phyloP scores from a whole-genome alignment of 2,797 vertebrate genomes.

The Simalia tracyae region DNA sequence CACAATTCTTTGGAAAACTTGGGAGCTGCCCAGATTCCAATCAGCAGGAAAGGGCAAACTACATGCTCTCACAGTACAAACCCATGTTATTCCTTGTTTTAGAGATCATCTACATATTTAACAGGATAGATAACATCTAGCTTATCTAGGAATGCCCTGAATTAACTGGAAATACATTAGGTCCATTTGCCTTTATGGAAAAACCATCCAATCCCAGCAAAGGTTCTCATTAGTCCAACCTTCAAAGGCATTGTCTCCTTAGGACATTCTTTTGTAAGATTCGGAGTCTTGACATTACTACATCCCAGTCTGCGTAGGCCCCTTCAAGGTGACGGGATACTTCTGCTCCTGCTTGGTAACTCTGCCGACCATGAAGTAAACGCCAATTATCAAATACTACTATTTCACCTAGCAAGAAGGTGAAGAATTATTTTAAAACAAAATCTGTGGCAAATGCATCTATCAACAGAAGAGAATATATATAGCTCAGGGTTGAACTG shows the following conservation, averaged over 20 bases:
- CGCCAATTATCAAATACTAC: constrained; percentile 95
- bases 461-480: too few relatives aligned
- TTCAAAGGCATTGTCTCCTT: constrained; percentile 54
- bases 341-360: constrained; percentile 69
- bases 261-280: constrained; percentile 75
- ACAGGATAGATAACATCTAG: not conserved
- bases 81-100: not conserved
- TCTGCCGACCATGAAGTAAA: constrained; percentile 84
- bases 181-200: not conserved
- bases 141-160: not conserved
- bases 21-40: not conserved
- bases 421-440: not conserved
- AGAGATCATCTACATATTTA: not conserved
- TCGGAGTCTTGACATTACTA: constrained; percentile 89
- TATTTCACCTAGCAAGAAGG: constrained; percentile 80
- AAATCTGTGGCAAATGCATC: not conserved
- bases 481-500: too few relatives aligned
- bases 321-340: constrained; percentile 86
- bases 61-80: not conserved
- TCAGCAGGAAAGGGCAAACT: not conserved
- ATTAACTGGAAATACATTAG: not conserved
- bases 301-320: constrained; percentile 94
- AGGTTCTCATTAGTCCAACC: not conserved
- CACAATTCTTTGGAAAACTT: not conserved
- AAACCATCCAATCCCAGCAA: not conserved